Conservation (phyloP, 2,113 vertebrate species). For the Rhynchomys soricoides region DNA sequence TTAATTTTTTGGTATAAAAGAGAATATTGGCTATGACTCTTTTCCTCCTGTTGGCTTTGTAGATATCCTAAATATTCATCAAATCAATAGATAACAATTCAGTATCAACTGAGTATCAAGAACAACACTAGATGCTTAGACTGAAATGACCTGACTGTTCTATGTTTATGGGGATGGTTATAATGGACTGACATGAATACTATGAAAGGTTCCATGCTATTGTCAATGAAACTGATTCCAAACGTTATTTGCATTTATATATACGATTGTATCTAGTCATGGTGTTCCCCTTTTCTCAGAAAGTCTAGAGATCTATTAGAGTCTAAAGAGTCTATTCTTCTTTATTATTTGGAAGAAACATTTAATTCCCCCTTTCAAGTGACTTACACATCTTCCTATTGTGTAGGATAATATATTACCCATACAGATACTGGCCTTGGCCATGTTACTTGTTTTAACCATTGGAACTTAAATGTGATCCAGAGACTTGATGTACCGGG, state of each 20-base stretch:
- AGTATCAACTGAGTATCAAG: not conserved
- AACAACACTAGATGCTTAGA: not conserved
- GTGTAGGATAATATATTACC: not conserved
- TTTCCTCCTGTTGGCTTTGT: not conserved
- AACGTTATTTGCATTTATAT: not conserved
- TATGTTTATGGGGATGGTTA: not conserved
- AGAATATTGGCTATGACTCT: not conserved
- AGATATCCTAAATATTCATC: not conserved
- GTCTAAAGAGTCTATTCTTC: constrained; percentile 14
- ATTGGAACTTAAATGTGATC: not conserved
- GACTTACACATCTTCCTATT: not conserved
- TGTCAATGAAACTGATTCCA: not conserved
- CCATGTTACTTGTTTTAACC: constrained; percentile 22
- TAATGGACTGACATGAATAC: not conserved
- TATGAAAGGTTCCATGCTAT: constrained; percentile 3
- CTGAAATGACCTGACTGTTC: not conserved
- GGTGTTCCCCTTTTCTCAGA: not conserved
- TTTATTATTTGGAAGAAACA: not conserved
- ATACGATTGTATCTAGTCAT: not conserved
- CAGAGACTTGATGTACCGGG: not conserved
- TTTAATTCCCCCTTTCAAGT: not conserved
- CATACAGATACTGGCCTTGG: not conserved
- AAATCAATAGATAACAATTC: constrained; percentile 24
- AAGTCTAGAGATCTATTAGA: constrained; percentile 4
- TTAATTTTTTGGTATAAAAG: not conserved